phyloP scores from a whole-genome alignment of 2,797 vertebrate species.

The Dendrocincla tyrannina region DNA sequence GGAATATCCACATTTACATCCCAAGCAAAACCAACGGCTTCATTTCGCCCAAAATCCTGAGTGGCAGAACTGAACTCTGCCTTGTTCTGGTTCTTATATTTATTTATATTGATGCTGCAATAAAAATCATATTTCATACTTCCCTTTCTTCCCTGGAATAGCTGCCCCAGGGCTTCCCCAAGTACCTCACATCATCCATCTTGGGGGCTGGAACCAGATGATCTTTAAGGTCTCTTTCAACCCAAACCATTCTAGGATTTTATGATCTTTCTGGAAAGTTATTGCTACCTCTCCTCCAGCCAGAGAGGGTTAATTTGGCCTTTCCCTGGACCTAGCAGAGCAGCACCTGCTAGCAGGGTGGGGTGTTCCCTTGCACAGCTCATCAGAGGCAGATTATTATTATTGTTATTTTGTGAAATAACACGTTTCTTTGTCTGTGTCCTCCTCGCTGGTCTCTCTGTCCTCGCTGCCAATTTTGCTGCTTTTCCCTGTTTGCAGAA shows the following conservation, averaged over 20 bases:
- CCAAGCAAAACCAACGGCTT: not conserved
- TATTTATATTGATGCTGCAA: not conserved
- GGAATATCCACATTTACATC: not conserved
- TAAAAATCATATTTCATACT: not conserved
- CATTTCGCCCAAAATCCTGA: not conserved
- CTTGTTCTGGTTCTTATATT: not conserved
- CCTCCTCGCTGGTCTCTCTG: not conserved
- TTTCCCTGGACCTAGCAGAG: not conserved
- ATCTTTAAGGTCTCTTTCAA: not conserved
- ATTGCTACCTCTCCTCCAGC: not conserved
- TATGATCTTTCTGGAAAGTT: not conserved
- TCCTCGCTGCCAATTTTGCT: not conserved
- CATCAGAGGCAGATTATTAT: not conserved
- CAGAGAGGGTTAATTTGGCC: not conserved
- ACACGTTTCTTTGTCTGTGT: conserved; percentile 9
- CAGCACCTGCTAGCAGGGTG: conserved; percentile 14
- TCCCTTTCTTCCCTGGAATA: not conserved
- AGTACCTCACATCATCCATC: not conserved
- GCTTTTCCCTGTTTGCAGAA: conserved; percentile 27
- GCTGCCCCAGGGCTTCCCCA: not conserved
- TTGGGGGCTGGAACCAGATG: not conserved
- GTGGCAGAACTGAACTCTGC: not conserved
- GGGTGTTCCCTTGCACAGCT: not conserved
- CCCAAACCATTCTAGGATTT: not conserved
- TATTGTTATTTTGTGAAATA: conserved; percentile 15